Base-by-base conservation (phyloP, 2,797 vertebrate species). In the Anabacerthia variegaticeps region DNA sequence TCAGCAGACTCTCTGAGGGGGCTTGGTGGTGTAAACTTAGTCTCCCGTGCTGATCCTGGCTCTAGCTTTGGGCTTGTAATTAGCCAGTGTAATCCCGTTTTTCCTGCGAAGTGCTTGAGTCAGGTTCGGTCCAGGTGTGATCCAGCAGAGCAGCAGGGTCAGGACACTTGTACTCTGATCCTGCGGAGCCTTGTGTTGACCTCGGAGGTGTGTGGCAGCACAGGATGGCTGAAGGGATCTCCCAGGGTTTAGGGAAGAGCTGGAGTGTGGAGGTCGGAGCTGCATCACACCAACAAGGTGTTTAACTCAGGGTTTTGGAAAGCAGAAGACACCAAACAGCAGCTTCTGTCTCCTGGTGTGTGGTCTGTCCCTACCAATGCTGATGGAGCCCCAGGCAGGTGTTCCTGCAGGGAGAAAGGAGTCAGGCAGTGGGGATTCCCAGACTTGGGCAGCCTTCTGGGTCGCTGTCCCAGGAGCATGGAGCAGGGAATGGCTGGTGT, bases 1-100 rank as follows among this genome's bases (percentile, higher is more conserved):
- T 36, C 34, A 73, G 93, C 23, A n/a, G 46, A 20, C 14, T 49
- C 58, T n/a, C 19, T 0, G 13, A 13, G 36, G 30, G 27, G 17
- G 18, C 27, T 81, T 0, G 0, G 39, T 23, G 36, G 21, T 2
- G 1, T 62, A 16, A 16, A n/a, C 13, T 26, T 2, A 43, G 24
- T 17, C 14, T 2, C 30, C 39, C 0, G 0, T 51, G 30, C 49
- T 0, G 0, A 7, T 46, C 41, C 43, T 8, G 1, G 34, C 1
- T 6, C 13, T 62, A 22, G 34, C 12, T 20, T 20, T 6, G 4
- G 14, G 13, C 69, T 59, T 56, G 43, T 46, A 18, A 55, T 63
- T 43, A 78, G 58, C 19, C 15, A 13, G 1, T 0, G 0, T 36
- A 27, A 68, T 21, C 16, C 48, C 3, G 0, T 56, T 77, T 41